These are phyloP conservation scores for Eidolon dupreanum DNA, from an alignment of 2,797 vertebrate genomes.

Conservation along the genomic window DNA sequence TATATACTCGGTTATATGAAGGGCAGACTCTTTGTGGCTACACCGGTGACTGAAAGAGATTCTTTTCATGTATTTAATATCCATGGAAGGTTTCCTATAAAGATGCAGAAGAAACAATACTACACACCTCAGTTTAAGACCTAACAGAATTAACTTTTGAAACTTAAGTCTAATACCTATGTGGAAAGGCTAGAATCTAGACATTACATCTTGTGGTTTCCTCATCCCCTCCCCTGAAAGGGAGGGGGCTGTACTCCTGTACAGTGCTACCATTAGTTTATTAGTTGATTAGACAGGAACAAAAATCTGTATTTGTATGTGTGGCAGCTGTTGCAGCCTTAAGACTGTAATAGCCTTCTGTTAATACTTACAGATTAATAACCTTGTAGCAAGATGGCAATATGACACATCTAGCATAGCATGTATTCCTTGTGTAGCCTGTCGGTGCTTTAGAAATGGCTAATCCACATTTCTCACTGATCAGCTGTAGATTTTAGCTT, in stretches of 20 bases:
- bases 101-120: not conserved
- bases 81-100: not conserved
- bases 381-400: not conserved
- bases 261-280: not conserved
- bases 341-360: not conserved
- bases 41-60: not conserved
- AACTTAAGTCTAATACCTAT: not conserved
- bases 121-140: not conserved
- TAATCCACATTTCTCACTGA: not conserved
- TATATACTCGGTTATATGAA: not conserved
- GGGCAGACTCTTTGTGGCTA: not conserved
- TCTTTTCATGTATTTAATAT: not conserved
- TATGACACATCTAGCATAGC: not conserved
- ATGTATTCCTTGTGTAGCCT: not conserved
- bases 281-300: not conserved
- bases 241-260: not conserved
- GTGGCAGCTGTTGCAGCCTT: not conserved
- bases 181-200: not conserved
- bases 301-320: not conserved
- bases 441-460: not conserved
- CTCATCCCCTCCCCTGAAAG: not conserved
- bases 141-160: not conserved
- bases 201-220: not conserved
- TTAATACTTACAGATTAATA: not conserved
- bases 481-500: not conserved